Base-by-base conservation (phyloP, 2,888 invertebrate genomes). In the Drosophila kambysellisi region DNA sequence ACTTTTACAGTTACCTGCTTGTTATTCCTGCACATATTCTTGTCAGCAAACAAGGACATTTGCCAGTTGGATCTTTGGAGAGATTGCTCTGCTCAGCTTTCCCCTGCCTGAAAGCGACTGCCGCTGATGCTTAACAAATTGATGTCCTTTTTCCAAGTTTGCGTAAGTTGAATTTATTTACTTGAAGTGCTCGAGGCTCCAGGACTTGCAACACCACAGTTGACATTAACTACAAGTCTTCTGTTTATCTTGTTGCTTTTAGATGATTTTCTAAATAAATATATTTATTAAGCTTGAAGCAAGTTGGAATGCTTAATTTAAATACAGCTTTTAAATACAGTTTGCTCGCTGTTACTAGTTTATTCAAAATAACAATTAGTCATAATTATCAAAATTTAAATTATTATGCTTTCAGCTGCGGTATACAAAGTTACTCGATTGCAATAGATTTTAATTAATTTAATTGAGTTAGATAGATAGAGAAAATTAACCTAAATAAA, bases 11-110 rank as follows among this genome's bases (percentile, higher is more conserved):
- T 9, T 53, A 60, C 70, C 71, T 74, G 80, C 72, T 73, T 75
- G 75, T 81, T 83, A 81, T 85, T 73, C 81, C 67, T 63, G 77
- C 73, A 81, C 76, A 81, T 87, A 76, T 62, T 78, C 74, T 58
- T 66, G 67, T 37, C 59, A 60, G 62, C 50, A 66, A 65, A 77
- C 77, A 71, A 63, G 52, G 67, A 63, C 76, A 73, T 29, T 57
- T 20, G 29, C 41, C 17, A 39, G 29, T 12, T 39, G 29, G 29
- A 39, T 29, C 29, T 29, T n/a, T 39, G 17, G 37, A 29, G 39
- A 20, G 8, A 17, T 54, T 51, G 60, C 20, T 46, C 20, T 12
- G n/a, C 12, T 30, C 20, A 25, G 20, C 20, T 25, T 25, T 15
- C 30, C 30, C 30, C 25, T 46, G 64, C 43, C 54, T 67, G 58